phyloP scores from a whole-genome alignment of 2,797 vertebrate species.

The Pipistrellus pipistrellus region DNA sequence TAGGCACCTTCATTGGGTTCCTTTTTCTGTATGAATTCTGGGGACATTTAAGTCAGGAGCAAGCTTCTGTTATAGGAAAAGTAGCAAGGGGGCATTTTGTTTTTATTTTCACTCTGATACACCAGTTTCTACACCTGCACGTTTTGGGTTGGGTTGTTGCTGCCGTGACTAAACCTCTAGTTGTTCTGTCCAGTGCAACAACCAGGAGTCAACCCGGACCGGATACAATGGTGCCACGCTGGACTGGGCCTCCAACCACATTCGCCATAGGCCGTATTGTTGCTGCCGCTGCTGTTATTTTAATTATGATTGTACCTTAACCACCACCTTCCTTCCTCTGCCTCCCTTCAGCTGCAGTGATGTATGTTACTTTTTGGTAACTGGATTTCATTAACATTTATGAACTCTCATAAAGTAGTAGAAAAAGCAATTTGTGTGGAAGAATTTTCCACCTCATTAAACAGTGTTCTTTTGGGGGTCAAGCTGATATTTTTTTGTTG shows the following conservation, averaged over 20 bases:
- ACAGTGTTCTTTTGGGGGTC: slow-evolving; percentile 83
- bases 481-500: slow-evolving; percentile 75
- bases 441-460: slow-evolving; percentile 85
- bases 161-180: fast-evolving
- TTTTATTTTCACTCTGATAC: background rate
- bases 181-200: background rate
- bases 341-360: slow-evolving; percentile 81
- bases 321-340: slow-evolving; percentile 73
- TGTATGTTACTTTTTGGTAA: slow-evolving; percentile 86
- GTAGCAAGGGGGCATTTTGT: fast-evolving
- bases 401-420: slow-evolving; percentile 86
- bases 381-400: slow-evolving; percentile 87
- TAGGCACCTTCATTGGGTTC: background rate
- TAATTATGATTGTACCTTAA: slow-evolving; percentile 75
- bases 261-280: background rate
- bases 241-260: slow-evolving; percentile 2
- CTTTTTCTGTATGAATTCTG: background rate
- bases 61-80: background rate
- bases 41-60: background rate
- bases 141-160: background rate
- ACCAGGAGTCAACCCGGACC: background rate
- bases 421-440: slow-evolving; percentile 83
- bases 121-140: background rate
- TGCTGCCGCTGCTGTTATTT: slow-evolving; percentile 68
- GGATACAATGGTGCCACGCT: fast-evolving